These are phyloP conservation scores for Zaprionus gabonicus DNA, from an alignment of 1,140 invertebrate species.

Conservation along the genomic window DNA sequence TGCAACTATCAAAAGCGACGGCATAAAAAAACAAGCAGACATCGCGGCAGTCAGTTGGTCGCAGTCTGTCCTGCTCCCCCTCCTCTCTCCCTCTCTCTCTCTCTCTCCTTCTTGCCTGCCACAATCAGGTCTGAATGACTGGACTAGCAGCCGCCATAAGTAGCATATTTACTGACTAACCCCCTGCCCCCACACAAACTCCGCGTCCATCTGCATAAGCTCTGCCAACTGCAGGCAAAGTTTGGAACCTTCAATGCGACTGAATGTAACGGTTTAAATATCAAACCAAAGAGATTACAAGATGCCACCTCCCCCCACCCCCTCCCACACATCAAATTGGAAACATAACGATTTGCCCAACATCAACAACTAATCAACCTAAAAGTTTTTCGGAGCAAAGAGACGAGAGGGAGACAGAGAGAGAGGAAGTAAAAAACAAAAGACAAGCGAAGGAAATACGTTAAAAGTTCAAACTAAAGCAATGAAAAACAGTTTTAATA, in stretches of 20 bases:
- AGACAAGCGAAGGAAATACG: background rate
- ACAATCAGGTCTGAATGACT: constrained; percentile 67
- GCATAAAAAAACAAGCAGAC: constrained; percentile 52
- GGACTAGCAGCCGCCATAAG: constrained; percentile 39
- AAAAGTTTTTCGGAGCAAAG: background rate
- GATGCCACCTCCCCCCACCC: background rate
- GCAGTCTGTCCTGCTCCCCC: background rate
- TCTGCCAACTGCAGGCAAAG: constrained; percentile 14
- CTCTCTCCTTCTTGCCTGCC: background rate
- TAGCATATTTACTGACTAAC: constrained; percentile 52
- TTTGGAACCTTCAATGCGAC: constrained; percentile 15
- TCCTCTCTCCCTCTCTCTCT: background rate
- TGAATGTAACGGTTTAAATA: constrained; percentile 23
- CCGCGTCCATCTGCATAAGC: constrained; percentile 33
- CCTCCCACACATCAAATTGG: background rate
- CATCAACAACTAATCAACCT: constrained; percentile 23
- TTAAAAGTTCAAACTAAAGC: constrained; percentile 3
- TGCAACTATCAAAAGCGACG: constrained; percentile 68
- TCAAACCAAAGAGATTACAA: constrained; percentile 30
- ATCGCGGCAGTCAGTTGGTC: constrained; percentile 41
- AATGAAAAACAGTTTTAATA: background rate
- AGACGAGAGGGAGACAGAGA: background rate
- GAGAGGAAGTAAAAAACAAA: constrained; percentile 13
- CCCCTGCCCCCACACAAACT: background rate
- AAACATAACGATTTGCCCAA: constrained; percentile 11